Evolutionary conservation across 2,113 vertebrate genomes (phyloP), one percentile per base, ranked within the genome.

Genomic region (Chloroceryle aenea): DNA sequence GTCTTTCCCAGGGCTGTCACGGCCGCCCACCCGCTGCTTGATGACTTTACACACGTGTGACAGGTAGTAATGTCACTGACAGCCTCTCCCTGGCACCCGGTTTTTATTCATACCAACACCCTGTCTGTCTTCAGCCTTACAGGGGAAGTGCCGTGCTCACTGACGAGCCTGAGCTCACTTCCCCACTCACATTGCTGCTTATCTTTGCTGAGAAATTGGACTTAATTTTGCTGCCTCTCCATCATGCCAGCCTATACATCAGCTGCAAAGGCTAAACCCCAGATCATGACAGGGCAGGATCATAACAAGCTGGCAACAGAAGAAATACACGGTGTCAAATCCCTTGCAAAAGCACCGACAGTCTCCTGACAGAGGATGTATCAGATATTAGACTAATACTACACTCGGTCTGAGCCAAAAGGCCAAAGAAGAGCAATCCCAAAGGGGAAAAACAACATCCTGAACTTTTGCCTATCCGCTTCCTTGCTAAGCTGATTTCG

Each of bases 11-110:
- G 77, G 75, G 87, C 89, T 97, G 96, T 96, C 96, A 97, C 53
- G 74, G 85, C 94, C 77, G 23, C 97, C 96, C 97, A 97, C 96
- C 95, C 52, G 19, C 96, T 91, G 92, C 52, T 95, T 97, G 96
- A 97, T 94, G 96, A 76, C 96, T 97, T 95, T 94, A 89, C 96
- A 93, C 95, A 92, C 59, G 42, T 95, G 89, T 97, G 97, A 96
- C 97, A 97, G 97, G 96, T 96, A 97, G 91, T 86, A 97, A 94
- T 96, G 95, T 80, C 96, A 85, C 82, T 97, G 96, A 95, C 96
- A 96, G 80, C 87, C 95, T 97, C 91, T 96, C 76, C 80, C 87
- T 87, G 90, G 95, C 92, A 97, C 96, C 87, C 68, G 18, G 90
- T 47, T 92, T 91, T 93, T 95, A 96, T 96, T 91, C 93, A 68